Conservation (phyloP, 2,797 vertebrate species). For the Melanitta fusca region DNA sequence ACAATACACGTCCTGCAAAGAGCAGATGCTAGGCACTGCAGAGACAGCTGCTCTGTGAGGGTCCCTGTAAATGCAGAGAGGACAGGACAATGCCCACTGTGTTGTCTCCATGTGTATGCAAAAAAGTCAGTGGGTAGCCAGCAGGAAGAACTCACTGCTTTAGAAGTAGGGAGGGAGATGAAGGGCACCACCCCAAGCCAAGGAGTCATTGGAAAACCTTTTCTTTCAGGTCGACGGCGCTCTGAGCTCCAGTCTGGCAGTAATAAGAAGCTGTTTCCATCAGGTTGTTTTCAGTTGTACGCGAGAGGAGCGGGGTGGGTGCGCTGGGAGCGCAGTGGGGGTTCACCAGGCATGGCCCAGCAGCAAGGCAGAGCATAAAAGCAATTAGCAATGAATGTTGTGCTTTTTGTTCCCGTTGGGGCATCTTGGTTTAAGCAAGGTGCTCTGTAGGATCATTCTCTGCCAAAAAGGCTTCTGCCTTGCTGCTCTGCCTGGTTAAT, state of each 20-base stretch:
- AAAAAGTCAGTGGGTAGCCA: neutral
- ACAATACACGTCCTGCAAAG: neutral
- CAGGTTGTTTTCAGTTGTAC: neutral
- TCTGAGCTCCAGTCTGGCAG: neutral
- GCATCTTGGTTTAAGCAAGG: neutral
- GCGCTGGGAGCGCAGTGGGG: neutral
- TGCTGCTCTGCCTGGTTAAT: neutral
- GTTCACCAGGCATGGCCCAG: too few species aligned
- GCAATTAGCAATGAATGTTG: rapidly evolving
- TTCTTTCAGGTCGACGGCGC: neutral
- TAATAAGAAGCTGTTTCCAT: neutral
- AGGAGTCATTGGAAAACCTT: neutral
- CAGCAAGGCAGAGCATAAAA: rapidly evolving
- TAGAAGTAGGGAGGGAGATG: neutral
- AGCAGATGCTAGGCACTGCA: neutral
- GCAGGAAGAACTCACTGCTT: neutral
- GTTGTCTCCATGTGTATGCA: neutral
- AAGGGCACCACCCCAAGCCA: neutral
- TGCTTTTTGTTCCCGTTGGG: neutral
- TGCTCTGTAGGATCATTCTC: neutral
- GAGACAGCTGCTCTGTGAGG: neutral
- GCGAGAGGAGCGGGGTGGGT: neutral
- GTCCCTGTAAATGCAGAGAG: rapidly evolving
- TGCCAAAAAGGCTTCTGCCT: neutral
- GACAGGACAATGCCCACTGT: neutral